Evolutionary conservation across 1,140 invertebrate genomes (phyloP).

Genomic region (Panagrolaimus sp.): DNA sequence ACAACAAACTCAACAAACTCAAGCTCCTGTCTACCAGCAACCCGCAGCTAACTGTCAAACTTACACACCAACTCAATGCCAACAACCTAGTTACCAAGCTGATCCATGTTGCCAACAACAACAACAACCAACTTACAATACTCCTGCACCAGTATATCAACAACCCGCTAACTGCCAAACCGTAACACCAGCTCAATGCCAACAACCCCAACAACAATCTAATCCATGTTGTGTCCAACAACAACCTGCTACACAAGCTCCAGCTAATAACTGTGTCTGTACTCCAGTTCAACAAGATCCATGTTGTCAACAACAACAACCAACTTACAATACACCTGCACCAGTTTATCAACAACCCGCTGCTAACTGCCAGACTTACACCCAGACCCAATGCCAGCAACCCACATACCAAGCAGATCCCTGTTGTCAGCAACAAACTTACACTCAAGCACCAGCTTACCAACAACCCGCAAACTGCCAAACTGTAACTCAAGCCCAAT

Average conservation of each 20-base stretch:
- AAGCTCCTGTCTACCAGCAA: neutral
- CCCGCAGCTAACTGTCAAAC: neutral
- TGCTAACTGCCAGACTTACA: neutral
- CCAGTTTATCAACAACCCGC: no score
- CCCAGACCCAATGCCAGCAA: neutral
- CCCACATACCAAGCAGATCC: neutral
- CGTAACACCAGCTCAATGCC: neutral
- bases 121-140: neutral
- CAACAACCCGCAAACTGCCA: conserved; percentile 12
- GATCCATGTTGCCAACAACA: neutral
- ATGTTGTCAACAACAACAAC: conserved; percentile 5
- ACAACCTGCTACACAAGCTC: neutral
- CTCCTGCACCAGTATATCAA: neutral
- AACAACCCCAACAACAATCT: neutral
- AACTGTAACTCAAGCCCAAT: neutral
- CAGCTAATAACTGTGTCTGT: neutral
- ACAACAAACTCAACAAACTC: neutral
- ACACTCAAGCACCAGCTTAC: neutral
- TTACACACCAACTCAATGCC: neutral
- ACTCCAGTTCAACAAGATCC: neutral
- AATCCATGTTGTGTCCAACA: conserved; percentile 5
- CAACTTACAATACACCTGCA: neutral
- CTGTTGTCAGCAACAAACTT: neutral
- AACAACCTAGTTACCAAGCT: neutral
- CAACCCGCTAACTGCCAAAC: conserved; percentile 14